Conservation (phyloP, 2,113 vertebrate species). For the Struthidea cinerea region DNA sequence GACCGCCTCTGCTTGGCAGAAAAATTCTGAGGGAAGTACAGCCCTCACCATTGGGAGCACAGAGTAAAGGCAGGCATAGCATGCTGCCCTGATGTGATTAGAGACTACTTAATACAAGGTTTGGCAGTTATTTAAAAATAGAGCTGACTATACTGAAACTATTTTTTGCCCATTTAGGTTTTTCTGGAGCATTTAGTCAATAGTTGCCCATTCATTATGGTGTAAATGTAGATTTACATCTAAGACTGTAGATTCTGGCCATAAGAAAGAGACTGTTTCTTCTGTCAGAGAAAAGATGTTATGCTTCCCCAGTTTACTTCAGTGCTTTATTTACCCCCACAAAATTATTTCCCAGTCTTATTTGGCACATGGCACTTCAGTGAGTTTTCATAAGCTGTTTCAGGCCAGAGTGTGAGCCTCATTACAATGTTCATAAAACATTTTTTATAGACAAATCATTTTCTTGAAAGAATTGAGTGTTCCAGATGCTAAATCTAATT, state of each 20-base stretch:
- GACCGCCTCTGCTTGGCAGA: background rate
- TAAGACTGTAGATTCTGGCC: background rate
- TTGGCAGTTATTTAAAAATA: background rate
- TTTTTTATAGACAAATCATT: background rate
- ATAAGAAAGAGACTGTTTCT: background rate
- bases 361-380: background rate
- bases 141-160: background rate
- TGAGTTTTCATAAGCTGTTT: background rate
- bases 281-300: background rate
- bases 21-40: background rate
- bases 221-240: background rate
- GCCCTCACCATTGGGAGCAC: background rate
- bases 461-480: slow-evolving; percentile 15
- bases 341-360: background rate
- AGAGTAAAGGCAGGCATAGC: background rate
- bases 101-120: background rate
- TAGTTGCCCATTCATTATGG: background rate
- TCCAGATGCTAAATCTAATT: background rate
- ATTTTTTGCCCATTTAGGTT: background rate
- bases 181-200: background rate
- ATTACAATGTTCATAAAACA: background rate
- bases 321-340: background rate
- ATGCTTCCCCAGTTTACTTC: background rate
- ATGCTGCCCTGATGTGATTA: background rate
- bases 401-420: background rate